Conservation (phyloP, 2,888 invertebrate species). For the Microctonus hyperodae region DNA sequence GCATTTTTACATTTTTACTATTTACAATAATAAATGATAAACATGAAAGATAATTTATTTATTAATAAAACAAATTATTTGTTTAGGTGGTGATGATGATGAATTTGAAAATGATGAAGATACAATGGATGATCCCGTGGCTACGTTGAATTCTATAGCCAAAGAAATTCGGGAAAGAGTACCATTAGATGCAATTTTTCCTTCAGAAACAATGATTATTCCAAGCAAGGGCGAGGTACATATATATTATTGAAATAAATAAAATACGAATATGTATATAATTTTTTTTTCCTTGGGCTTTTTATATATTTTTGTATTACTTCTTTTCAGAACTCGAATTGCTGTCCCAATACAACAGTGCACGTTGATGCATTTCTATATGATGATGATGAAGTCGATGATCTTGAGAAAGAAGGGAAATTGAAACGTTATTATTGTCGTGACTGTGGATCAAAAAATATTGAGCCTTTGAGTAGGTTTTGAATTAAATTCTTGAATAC, state of each 20-base stretch:
- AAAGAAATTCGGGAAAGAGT: slow-evolving; percentile 46
- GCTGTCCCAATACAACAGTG: slow-evolving; percentile 65
- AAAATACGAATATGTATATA: neutral
- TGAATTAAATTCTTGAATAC: slow-evolving; percentile 48
- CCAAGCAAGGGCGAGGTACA: slow-evolving; percentile 49
- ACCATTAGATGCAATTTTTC: slow-evolving; percentile 46
- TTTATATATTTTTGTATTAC: slow-evolving; percentile 40
- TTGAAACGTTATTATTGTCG: slow-evolving; percentile 65
- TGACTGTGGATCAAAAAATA: slow-evolving; percentile 66
- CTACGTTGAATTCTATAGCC: slow-evolving; percentile 40
- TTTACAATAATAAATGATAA: neutral
- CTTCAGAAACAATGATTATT: slow-evolving; percentile 46
- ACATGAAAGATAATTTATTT: neutral
- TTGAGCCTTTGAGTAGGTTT: slow-evolving; percentile 64
- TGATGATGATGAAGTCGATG: slow-evolving; percentile 70
- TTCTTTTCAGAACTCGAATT: slow-evolving; percentile 66
- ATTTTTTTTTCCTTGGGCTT: neutral
- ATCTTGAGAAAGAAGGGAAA: slow-evolving; percentile 65
- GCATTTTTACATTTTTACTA: too few species aligned
- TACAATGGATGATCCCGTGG: slow-evolving; percentile 44
- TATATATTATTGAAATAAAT: neutral
- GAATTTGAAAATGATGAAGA: slow-evolving; percentile 34
- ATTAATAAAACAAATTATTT: neutral
- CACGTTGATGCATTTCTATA: slow-evolving; percentile 78
- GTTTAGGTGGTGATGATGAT: slow-evolving; percentile 5